Evolutionary conservation across 2,888 invertebrate species (phyloP), one percentile per base, ranked within the genome.

Genomic region (Ceraclea dissimilis): DNA sequence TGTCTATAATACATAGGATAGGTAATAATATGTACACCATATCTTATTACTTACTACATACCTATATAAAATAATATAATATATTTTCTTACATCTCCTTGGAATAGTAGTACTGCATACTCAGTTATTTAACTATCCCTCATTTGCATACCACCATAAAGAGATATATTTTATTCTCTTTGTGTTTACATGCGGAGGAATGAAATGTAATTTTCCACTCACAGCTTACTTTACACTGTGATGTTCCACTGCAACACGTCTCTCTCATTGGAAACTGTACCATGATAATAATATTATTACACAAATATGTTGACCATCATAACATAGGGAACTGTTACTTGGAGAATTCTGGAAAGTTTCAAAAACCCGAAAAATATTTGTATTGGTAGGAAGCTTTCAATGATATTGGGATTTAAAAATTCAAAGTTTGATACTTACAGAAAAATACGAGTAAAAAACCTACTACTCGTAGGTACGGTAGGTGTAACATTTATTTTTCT

Each of bases 121-220:
- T 39, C 39, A 39, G 39, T 39, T 39, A 39, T 39, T 39, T 39
- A 39, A 39, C 39, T 39, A 39, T 39, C 39, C 39, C 39, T 39
- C 39, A 39, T 39, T 39, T 39, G 39, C 39, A 39, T 39, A n/a
- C 39, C 39, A 39, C 39, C 39, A 39, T 39, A 39, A 39, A 39
- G 39, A 39, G 39, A 39, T 39, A 39, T 39, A 39, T 39, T 39
- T 39, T 39, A 39, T 39, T 39, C 39, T 39, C 39, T 39, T 39
- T 39, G 39, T 39, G 39, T 39, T 39, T 39, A 39, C 39, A 39
- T 16, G 39, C 39, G 39, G n/a, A 39, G 39, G 39, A 39, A 39
- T 16, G 39, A 39, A 39, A 39, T 39, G 39, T 8, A 39, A 39
- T 39, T 39, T 39, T 39, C 39, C 39, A 39, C 39, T 39, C 13